Evolutionary conservation across 2,797 vertebrate genomes (phyloP), one percentile per base, ranked within the genome.

Genomic region (Sebastes trivittatus): DNA sequence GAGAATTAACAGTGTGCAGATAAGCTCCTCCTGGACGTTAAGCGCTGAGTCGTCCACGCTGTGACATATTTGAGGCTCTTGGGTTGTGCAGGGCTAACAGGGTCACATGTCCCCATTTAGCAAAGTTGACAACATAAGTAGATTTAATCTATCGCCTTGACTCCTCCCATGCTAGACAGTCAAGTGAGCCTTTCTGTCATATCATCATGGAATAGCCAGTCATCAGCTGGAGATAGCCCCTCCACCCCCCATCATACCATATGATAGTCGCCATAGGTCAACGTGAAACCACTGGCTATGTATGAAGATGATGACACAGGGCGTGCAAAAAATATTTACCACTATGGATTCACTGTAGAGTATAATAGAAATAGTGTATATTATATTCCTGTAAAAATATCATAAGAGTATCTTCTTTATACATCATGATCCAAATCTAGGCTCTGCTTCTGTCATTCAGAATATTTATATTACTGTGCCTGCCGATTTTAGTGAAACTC

Each of bases 1-100:
- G 78, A 94, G 89, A 90, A 91, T 94, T 91, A 93, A 89, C 84
- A 81, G 75, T 77, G 86, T 85, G 78, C 78, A 81, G 91, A 91
- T 94, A 92, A 95, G 92, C 93, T 87, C 85, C 82, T 89, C 81
- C 87, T 85, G 70, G 77, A 86, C 63, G 78, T 84, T 92, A 89
- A 91, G 90, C 62, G 34, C 85, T 6, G 80, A 82, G 84, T 72
- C 69, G 81, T 81, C 77, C 55, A 76, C 36, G 30, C 83, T 38
- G 78, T 77, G 76, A 81, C 87, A 89, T 83, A 85, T 89, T 75
- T 68, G 78, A 87, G 84, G 86, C 82, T 78, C 77, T 73, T 7
- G 63, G 71, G 72, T 78, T 81, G 78, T 59, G 56, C 61, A 72
- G 68, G 84, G 73, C 85, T 77, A 81, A 87, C 85, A 60, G 81